A percentile compares a stretch with the other conserved stretches of the same genome.
These are phyloP conservation scores for Chaetops frenatus DNA, from an alignment of 2,113 vertebrate genomes.

Conservation along the genomic window DNA sequence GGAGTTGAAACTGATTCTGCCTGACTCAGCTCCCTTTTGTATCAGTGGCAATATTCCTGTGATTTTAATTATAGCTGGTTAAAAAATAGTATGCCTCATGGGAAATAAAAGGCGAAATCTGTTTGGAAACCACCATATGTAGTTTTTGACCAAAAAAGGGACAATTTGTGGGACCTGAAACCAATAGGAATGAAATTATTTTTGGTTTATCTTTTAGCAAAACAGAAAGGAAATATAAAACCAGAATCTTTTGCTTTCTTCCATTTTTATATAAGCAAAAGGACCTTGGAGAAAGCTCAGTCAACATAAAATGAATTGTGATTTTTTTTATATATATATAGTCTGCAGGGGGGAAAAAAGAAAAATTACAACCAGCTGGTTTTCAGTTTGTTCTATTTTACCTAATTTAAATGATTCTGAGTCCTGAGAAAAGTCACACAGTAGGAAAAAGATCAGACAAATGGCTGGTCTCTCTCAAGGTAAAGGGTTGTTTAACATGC, in stretches of 20 bases:
- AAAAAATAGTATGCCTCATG: background rate
- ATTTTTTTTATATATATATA: background rate
- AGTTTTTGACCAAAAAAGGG: background rate
- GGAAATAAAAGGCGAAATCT: background rate
- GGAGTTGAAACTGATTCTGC: background rate
- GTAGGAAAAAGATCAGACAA: background rate
- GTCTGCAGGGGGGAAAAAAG: background rate
- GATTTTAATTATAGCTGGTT: background rate
- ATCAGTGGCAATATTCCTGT: background rate
- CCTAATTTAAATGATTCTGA: background rate
- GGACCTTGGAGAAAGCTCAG: background rate
- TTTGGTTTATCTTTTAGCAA: background rate
- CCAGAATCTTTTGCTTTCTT: background rate
- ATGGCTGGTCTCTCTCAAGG: background rate
- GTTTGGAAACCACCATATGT: background rate
- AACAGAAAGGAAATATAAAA: background rate
- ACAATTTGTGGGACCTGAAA: background rate
- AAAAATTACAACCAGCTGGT: background rate
- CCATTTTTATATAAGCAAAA: background rate
- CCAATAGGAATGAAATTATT: background rate
- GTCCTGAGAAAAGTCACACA: background rate
- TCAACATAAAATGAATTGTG: background rate
- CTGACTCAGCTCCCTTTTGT: background rate
- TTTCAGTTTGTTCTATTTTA: background rate
- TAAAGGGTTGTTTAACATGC: background rate